Evolutionary conservation across 2,113 vertebrate species (phyloP).

Genomic region (Plecturocebus donacophilus): DNA sequence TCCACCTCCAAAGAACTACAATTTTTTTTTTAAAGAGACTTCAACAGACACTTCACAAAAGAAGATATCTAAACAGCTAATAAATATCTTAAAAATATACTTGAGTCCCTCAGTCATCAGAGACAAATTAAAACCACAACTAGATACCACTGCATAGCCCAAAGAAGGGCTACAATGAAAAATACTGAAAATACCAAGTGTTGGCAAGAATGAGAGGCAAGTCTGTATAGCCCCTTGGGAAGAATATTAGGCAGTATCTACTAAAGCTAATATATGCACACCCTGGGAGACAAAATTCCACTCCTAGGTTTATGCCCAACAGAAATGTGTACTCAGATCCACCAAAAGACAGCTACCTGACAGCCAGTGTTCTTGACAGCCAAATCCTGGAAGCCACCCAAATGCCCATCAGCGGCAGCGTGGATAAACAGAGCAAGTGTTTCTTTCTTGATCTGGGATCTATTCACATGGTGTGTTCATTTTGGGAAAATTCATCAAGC

Average conservation of each 20-base stretch:
- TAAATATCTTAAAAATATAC: not conserved
- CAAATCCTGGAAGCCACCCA: not conserved
- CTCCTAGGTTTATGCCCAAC: not conserved
- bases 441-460: not conserved
- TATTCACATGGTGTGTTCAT: not conserved
- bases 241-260: not conserved
- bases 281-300: not conserved
- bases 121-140: not conserved
- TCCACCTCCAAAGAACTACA: not conserved
- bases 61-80: not conserved
- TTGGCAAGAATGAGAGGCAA: not conserved
- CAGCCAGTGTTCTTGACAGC: not conserved
- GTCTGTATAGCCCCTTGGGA: not conserved
- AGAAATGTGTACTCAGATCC: not conserved
- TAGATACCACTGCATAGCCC: not conserved
- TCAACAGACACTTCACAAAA: not conserved
- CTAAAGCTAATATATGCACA: not conserved
- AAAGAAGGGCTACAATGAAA: not conserved
- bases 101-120: not conserved
- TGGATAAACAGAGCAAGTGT: not conserved
- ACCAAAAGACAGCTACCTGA: not conserved
- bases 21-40: not conserved
- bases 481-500: not conserved
- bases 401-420: not conserved
- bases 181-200: not conserved